Evolutionary conservation across 1,140 invertebrate species (phyloP), one percentile per base, ranked within the genome.

Genomic region (Mizuhopecten yessoensis): DNA sequence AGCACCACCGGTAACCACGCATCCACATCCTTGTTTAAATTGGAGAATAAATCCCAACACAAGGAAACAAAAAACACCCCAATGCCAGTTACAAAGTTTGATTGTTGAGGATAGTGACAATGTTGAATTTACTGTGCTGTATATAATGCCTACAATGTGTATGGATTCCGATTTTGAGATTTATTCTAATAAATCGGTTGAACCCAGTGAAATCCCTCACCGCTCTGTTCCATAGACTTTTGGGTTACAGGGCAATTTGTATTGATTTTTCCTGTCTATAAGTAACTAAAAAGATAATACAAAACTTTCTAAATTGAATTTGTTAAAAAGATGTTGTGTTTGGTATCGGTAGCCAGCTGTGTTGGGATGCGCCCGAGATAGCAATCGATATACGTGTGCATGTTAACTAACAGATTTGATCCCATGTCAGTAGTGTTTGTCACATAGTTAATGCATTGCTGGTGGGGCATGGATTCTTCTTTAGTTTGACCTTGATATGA

Each of bases 381-480:
- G 23, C 23, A 29, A 75, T 75, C 57, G 29, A 75, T 75, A 75
- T 75, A n/a, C 15, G 17, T 57, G 15, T 75, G 57, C 57, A 75
- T 75, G 57, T 75, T 75, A 75, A 75, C 57, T 75, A 75, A n/a
- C n/a, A 7, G n/a, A n/a, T 75, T 75, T 75, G 57, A 75, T 75
- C 57, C 57, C n/a, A 13, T 75, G 57, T 75, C 57, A 75, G n/a
- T 1, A 75, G n/a, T 9, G 23, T n/a, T 75, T 75, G 57, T 75
- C 57, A 75, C 57, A 29, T 17, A 75, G 57, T 29, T 75, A 75
- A 75, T 7, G 45, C 45, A 57, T 57, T 20, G 17, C 45, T 23
- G 45, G 20, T 20, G 57, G 57, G 57, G 29, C 57, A 75, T 75
- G n/a, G 57, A 75, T 75, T 75, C 29, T 17, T 20, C 17, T 45